These are phyloP conservation scores for Villa cingulata DNA, from an alignment of 2,888 invertebrate species.

Conservation along the genomic window DNA sequence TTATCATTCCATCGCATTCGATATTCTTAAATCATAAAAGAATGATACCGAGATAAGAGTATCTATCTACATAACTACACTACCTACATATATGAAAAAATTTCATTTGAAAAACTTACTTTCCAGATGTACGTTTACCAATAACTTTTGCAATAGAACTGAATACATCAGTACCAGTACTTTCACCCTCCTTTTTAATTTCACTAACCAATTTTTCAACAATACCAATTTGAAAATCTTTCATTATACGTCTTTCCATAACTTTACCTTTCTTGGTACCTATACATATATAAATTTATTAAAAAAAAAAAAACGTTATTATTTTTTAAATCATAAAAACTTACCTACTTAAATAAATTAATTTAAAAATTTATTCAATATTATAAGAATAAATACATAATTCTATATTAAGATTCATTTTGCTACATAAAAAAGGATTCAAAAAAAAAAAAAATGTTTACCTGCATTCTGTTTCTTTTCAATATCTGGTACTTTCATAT, in stretches of 20 bases:
- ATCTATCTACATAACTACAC: too few species aligned
- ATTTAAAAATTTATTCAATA: too few species aligned
- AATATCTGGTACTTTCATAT: conserved; percentile 67
- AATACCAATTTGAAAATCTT: conserved; percentile 82
- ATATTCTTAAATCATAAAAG: too few species aligned
- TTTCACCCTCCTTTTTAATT: conserved; percentile 46
- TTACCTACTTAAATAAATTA: too few species aligned
- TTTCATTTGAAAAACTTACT: conserved; percentile 23
- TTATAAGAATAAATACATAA: too few species aligned
- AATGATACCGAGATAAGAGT: too few species aligned
- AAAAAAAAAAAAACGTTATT: not conserved
- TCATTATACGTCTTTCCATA: conserved; percentile 72
- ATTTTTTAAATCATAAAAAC: too few species aligned
- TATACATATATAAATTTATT: conserved; percentile 22
- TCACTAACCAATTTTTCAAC: conserved; percentile 70
- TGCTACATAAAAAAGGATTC: conserved; percentile 10
- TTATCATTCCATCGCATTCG: not conserved
- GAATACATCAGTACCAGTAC: conserved; percentile 65
- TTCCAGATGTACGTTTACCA: conserved; percentile 41
- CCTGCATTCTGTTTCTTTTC: conserved; percentile 43
- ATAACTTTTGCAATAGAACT: conserved; percentile 71
- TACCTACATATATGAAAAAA: too few species aligned
- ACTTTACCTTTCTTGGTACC: conserved; percentile 59
- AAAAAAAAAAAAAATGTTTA: conserved; percentile 25
- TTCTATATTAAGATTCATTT: too few species aligned